phyloP scores from a whole-genome alignment of 2,113 vertebrate genomes.

The Chinchilla lanigera region DNA sequence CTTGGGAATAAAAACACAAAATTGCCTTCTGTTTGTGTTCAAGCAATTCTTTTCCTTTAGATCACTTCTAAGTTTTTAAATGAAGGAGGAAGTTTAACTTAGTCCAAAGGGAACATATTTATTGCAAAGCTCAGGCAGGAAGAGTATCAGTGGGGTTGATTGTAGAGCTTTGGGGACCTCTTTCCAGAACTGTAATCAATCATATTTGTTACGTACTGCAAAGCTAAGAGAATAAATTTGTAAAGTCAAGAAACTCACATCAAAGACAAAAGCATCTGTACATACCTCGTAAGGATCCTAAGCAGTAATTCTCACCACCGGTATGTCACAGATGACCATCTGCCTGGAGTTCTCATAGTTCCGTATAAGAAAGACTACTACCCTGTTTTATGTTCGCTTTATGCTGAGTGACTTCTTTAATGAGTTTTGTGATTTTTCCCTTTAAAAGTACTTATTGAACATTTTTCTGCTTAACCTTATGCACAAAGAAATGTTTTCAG shows the following conservation, averaged over 20 bases:
- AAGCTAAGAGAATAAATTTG: background rate
- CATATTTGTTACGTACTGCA: background rate
- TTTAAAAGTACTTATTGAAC: background rate
- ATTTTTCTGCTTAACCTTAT: background rate
- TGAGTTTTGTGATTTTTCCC: conserved; percentile 54
- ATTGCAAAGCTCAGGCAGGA: background rate
- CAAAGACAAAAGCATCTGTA: background rate
- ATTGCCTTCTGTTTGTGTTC: background rate
- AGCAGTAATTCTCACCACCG: background rate
- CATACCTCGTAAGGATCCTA: background rate
- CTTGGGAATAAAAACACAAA: conserved; percentile 54
- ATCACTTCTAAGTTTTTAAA: background rate
- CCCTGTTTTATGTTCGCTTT: background rate
- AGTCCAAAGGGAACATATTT: background rate
- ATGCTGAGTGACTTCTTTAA: background rate
- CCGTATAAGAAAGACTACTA: background rate
- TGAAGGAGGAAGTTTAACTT: conserved; percentile 20
- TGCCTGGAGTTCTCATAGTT: background rate
- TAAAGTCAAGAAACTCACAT: background rate
- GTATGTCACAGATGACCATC: background rate
- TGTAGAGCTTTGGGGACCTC: background rate
- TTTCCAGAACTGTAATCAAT: background rate
- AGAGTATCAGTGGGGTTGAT: background rate
- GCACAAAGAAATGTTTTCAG: background rate
- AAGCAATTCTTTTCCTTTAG: background rate